phyloP scores from a whole-genome alignment of 1,140 invertebrate genomes.

The Neodiprion pinetum region DNA sequence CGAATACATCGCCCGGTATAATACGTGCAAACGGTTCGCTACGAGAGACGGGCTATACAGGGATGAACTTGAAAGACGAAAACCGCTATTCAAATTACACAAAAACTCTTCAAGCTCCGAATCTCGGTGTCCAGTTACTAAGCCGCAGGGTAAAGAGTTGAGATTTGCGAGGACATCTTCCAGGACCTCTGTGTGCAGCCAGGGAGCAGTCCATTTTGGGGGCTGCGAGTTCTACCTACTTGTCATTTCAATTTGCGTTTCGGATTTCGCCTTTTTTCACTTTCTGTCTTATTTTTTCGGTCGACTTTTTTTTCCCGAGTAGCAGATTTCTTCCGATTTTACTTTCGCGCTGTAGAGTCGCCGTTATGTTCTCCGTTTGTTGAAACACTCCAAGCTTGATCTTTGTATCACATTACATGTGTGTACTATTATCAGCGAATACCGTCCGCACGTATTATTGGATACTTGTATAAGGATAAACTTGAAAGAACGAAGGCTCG shows the following conservation, averaged over 20 bases:
- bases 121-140: conserved; percentile 51
- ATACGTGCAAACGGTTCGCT: background rate
- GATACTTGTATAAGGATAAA: too few relatives aligned
- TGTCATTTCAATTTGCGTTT: background rate
- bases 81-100: conserved; percentile 29
- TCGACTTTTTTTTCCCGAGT: too few relatives aligned
- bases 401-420: too few relatives aligned
- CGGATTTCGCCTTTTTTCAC: background rate
- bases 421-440: too few relatives aligned
- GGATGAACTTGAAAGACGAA: conserved; percentile 23
- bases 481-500: too few relatives aligned
- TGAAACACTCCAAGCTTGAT: background rate
- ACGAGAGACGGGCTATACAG: conserved; percentile 11
- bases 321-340: background rate
- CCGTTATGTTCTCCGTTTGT: background rate
- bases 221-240: background rate
- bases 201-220: background rate
- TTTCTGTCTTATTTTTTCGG: background rate
- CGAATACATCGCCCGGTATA: background rate
- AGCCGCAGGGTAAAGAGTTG: conserved; percentile 53
- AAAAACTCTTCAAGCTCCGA: conserved; percentile 37
- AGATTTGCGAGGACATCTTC: conserved; percentile 17
- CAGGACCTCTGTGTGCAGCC: background rate
- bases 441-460: too few relatives aligned
- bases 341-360: background rate